Evolutionary conservation across 1,140 invertebrate genomes (phyloP).

Genomic region (Anoplolepis gracilipes): DNA sequence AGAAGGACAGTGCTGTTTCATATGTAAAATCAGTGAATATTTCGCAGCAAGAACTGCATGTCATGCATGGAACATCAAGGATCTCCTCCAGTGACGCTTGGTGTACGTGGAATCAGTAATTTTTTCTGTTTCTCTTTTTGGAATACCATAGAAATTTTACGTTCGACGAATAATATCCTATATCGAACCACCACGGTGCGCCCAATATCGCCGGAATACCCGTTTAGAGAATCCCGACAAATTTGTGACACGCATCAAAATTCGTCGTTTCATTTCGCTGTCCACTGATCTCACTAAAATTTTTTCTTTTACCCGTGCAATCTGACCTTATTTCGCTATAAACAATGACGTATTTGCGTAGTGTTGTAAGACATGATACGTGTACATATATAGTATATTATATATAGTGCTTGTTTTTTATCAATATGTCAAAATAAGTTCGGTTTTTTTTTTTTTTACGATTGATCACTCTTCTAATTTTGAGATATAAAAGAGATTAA

Average conservation of each 20-base stretch:
- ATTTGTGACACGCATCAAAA: constrained; percentile 33
- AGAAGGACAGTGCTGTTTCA: neutral
- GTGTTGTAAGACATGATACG: neutral
- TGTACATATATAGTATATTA: too few species aligned
- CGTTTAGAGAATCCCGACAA: constrained; percentile 14
- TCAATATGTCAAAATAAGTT: neutral
- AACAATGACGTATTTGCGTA: neutral
- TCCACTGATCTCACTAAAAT: neutral
- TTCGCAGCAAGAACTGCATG: neutral
- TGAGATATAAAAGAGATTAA: constrained; percentile 7
- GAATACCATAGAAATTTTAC: constrained; percentile 32
- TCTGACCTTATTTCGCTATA: neutral
- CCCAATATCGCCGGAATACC: neutral
- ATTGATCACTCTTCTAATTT: constrained; percentile 2
- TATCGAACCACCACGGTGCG: neutral
- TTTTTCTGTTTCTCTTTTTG: constrained; percentile 13
- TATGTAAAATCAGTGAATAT: constrained; percentile 30
- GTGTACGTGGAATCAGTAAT: neutral
- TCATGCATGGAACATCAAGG: constrained; percentile 37
- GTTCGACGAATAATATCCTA: constrained; percentile 27
- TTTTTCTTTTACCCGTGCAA: neutral
- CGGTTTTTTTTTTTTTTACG: neutral
- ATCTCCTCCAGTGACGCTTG: neutral
- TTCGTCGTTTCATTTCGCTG: neutral
- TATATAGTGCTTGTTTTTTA: neutral